Base-by-base conservation (phyloP, 92 coral and sea anemone species). In the Parazoanthus darwini region DNA sequence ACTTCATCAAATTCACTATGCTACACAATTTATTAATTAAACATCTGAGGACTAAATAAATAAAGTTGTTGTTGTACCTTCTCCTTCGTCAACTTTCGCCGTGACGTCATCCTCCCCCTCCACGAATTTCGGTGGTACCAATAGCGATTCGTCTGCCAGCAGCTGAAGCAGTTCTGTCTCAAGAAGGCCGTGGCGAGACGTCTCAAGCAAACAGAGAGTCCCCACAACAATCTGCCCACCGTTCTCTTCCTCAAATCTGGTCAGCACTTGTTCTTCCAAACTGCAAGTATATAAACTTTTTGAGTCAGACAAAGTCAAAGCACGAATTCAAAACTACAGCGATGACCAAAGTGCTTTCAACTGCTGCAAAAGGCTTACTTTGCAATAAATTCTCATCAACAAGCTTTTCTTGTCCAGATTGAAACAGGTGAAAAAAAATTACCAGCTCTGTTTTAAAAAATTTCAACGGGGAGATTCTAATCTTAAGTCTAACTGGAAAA, bases 171-270 rank as follows among this genome's bases (percentile, higher is more conserved):
- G 92, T 76, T 97, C 99, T 54, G 98, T 97, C 68, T 97, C 99
- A 2, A 97, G 88, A 56, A 97, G 94, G 77, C 99, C 99, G 59
- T 97, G 99, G 23, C 99, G 96, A 37, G 99, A 97, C 1, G 99
- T 97, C 86, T 97, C 99, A 86, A 97, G 92, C 25, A 97, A 84
- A 77, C 99, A 97, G 25, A 97, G 96, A 6, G 99, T 97, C 2
- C 95, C 99, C 29, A 97, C 94, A 0, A 97, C 99, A 39, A 95
- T 77, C 87, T 94, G 95, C 9, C 99, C 99, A 38, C 99, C 99
- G 81, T 97, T 97, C 78, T 97, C 99, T 26, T 92, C 95, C 78
- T 97, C 99, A 86, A 97, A 97, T 5, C 99, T 92, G 6, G 95
- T 91, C 79, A 97, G 80, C 23, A 97, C 94, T 92, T 97, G 99